Evolutionary conservation across 2,113 vertebrate species (phyloP).

Genomic region (Neolamprologus tretocephalus): DNA sequence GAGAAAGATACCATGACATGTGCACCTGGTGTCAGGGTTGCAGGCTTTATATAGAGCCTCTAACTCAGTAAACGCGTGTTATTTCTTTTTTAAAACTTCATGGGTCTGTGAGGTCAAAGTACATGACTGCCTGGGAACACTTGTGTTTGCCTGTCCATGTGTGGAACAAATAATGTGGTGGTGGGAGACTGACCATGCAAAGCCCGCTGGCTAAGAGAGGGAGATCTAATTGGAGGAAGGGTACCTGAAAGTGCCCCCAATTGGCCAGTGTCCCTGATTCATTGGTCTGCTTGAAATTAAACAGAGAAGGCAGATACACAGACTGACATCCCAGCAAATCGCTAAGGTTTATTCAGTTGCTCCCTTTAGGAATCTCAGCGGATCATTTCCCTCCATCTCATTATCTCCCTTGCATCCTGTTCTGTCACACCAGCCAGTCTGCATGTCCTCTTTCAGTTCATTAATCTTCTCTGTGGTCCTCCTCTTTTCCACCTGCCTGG

Average conservation of each 20-base stretch:
- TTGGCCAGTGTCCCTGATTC: not conserved
- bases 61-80: slow-evolving; percentile 31
- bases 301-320: not conserved
- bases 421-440: not conserved
- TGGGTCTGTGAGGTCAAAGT: slow-evolving; percentile 15
- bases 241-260: not conserved
- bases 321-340: not conserved
- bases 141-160: not conserved
- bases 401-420: not conserved
- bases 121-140: not conserved
- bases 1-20: slow-evolving; percentile 31
- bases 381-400: not conserved
- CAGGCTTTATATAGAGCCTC: slow-evolving; percentile 66
- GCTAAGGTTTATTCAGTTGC: not conserved
- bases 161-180: not conserved
- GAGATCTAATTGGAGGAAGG: not conserved
- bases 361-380: not conserved
- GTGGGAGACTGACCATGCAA: not conserved
- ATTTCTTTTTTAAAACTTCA: not conserved
- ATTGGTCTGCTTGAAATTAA: not conserved
- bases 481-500: not conserved
- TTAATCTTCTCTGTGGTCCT: not conserved
- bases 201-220: not conserved
- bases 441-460: not conserved
- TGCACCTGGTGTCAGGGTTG: slow-evolving; percentile 61